Evolutionary conservation across 2,113 vertebrate species (phyloP), one percentile per base, ranked within the genome.

Genomic region (Stegostoma tigrinum): DNA sequence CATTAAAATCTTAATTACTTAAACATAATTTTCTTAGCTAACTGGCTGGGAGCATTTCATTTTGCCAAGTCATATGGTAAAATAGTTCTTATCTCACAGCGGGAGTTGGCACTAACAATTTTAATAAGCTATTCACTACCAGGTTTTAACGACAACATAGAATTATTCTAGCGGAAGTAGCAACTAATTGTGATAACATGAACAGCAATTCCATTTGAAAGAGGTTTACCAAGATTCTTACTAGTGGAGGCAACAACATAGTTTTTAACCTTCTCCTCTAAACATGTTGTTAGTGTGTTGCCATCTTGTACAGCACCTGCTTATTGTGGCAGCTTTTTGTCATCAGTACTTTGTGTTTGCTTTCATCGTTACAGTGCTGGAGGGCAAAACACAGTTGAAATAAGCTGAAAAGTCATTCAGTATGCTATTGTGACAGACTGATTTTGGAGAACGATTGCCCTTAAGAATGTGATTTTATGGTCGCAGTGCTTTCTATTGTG

Each of bases 61-160:
- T 70, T 72, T 75, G 94, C 3, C 68, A 72, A 75, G 52, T 95
- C 45, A 75, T 72, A 24, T 72, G 24, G 14, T 45, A 95, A 95
- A 95, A 27, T 42, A 95, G 23, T 23, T 95, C 67, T 72, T 95
- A 95, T 95, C 67, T 48, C 93, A 95, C 93, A 95, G 93, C 66
- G 34, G 94, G 68, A 27, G 94, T 95, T 94, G 64, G 67, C 68
- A 94, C 27, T 70, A 70, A 68, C 38, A 27, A 72, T 94, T 94
- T 70, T 52, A 72, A 48, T 27, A 30, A 90, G 45, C 68, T 72
- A 95, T 75, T 52, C 38, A 52, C 12, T 34, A 27, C 30, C 10
- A 24, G 12, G 23, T 72, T 95, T 72, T 30, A 95, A 95, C 45
- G 70, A 95, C 24, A 34, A 45, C 12, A 17, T 95, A 48, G 45